Conservation (phyloP, 2,797 vertebrate genomes). For the Steatocranus sp. region DNA sequence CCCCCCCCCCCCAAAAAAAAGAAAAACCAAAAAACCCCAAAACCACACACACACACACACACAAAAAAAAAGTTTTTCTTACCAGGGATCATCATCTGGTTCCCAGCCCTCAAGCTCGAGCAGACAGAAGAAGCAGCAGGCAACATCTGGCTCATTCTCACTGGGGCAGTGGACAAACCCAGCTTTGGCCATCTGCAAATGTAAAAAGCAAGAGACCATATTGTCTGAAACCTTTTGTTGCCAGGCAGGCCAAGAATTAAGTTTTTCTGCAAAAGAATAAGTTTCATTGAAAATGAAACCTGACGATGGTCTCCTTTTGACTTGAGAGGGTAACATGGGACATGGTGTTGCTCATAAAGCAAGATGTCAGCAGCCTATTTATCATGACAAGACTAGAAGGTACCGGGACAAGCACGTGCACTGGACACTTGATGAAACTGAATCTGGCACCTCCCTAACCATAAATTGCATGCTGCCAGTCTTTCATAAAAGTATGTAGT, state of each 20-base stretch:
- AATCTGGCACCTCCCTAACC: constrained; percentile 46
- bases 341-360: constrained; percentile 9
- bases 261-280: background rate
- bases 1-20: no score
- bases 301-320: background rate
- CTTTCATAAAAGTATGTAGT: background rate
- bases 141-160: constrained; percentile 75
- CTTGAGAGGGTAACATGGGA: constrained; percentile 1
- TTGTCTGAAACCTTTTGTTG: background rate
- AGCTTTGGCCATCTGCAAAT: constrained; percentile 78
- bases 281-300: background rate
- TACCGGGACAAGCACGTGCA: background rate
- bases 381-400: constrained; percentile 1
- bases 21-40: no score
- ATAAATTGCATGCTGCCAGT: constrained; percentile 28
- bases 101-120: constrained; percentile 84
- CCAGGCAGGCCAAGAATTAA: fast-evolving
- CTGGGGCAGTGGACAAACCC: constrained; percentile 80
- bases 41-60: no score
- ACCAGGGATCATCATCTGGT: constrained; percentile 80
- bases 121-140: constrained; percentile 83
- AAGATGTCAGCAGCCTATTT: constrained; percentile 42
- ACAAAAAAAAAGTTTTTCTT: constrained; percentile 3
- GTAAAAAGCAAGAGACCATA: background rate
- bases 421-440: constrained; percentile 32